phyloP scores from a whole-genome alignment of 2,113 vertebrate genomes.

The Corydoras maculifer region DNA sequence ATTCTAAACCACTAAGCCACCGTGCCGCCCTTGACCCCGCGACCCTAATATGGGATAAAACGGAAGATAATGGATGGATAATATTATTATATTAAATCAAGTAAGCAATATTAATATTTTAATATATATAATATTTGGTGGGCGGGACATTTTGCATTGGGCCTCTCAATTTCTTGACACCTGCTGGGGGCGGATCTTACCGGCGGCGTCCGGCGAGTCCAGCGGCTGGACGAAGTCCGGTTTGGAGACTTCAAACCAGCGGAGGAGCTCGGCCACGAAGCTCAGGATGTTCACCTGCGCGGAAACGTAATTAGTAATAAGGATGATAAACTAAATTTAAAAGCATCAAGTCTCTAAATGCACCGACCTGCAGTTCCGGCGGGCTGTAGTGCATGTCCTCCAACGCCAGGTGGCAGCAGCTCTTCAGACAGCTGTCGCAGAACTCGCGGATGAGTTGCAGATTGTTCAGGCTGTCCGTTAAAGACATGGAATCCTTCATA shows the following conservation, averaged over 20 bases:
- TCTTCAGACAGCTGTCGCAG: conserved; percentile 74
- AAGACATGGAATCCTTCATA: conserved; percentile 83
- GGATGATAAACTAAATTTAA: too few species aligned
- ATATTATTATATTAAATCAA: too few species aligned
- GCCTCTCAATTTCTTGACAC: too few species aligned
- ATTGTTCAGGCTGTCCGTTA: conserved; percentile 81
- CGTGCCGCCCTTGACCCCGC: too few species aligned
- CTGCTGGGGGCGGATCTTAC: conserved; percentile 47
- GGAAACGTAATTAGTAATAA: neutral
- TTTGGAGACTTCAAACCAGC: conserved; percentile 79
- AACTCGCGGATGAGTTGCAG: conserved; percentile 82
- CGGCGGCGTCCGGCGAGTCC: conserved; percentile 58
- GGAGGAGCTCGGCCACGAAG: conserved; percentile 78
- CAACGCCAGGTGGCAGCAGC: conserved; percentile 74
- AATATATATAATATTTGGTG: too few species aligned
- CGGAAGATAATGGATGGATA: too few species aligned
- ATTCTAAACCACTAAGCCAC: too few species aligned
- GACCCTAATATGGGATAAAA: too few species aligned
- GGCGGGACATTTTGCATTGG: too few species aligned
- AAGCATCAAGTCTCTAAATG: too few species aligned
- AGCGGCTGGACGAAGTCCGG: conserved; percentile 82
- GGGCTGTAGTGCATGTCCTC: conserved; percentile 81
- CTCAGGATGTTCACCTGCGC: conserved; percentile 74
- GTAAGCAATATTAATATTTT: too few species aligned
- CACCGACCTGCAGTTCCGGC: conserved; percentile 69